Conservation (phyloP, 2,888 invertebrate species). For the Seira ritae region DNA sequence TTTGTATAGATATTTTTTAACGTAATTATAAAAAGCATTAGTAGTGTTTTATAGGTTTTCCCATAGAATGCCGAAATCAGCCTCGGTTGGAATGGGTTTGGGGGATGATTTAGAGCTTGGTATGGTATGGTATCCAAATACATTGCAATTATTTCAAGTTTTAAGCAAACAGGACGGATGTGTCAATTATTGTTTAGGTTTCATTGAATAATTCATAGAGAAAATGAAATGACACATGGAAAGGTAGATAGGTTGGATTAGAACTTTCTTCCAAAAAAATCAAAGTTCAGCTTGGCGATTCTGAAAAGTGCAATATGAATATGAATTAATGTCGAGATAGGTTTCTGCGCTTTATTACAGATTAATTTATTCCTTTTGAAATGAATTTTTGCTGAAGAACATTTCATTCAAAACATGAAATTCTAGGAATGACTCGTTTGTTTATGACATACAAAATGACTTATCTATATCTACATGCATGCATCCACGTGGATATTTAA, state of each 20-base stretch:
- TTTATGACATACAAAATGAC: neutral
- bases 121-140: too few relatives aligned
- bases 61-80: too few relatives aligned
- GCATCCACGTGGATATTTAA: conserved; percentile 12
- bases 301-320: neutral
- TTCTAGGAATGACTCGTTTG: neutral
- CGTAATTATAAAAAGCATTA: too few relatives aligned
- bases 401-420: neutral
- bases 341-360: neutral
- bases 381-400: neutral
- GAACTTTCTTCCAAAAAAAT: too few relatives aligned
- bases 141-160: too few relatives aligned
- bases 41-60: too few relatives aligned
- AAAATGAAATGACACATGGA: neutral
- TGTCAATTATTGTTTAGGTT: conserved; percentile 23
- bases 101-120: too few relatives aligned
- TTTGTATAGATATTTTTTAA: too few relatives aligned
- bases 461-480: neutral
- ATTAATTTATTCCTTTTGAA: neutral
- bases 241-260: neutral
- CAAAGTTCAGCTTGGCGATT: neutral
- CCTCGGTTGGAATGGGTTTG: too few relatives aligned
- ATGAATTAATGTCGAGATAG: neutral
- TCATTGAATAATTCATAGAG: neutral
- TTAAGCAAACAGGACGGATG: conserved; percentile 30